Base-by-base conservation (phyloP, 1,140 invertebrate species). In the Papilio polytes region DNA sequence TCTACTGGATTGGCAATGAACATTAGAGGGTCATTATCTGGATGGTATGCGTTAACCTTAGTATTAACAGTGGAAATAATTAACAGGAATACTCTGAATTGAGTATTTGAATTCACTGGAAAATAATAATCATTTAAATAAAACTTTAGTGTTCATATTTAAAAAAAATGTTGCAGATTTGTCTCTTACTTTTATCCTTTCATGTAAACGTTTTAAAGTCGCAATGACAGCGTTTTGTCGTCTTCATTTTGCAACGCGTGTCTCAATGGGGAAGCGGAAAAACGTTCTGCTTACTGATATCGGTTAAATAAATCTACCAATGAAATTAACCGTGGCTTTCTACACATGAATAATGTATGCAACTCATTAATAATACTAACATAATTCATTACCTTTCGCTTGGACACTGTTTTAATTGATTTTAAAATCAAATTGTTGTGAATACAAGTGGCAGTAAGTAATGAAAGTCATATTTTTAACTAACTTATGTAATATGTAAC, bases 1-100 rank as follows among this genome's bases (percentile, higher is more conserved):
- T 91, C 89, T 0, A 89, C 86, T 26, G 89, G 89, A 63, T 91
- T 91, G 0, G 86, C 83, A 48, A 91, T 87, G 63, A 88, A 90
- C 13, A 90, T 56, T 7, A 90, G 59, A 1, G 86, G 84, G 56
- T 91, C 88, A 13, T 83, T 80, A 12, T 82, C 51, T 20, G 70
- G 66, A 13, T 85, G 20, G 22, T 78, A 72, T 70, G 41, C 53
- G 41, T 41, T 76, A 51, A 78, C 31, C 20, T 22, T 13, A 1
- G 7, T 44, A 26, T 13, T 63, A 13, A 36, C 10, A 3, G 31
- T 46, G 20, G 1, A 51, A 31, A 80, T 46, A n/a, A 80, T n/a
- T 12, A 51, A 7, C 36, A 70, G 18, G 0, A 73, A 26, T 15
- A 36, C 15, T 82, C 22, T 74, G 48, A 41, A 56, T 22, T 46